Evolutionary conservation across 2,797 vertebrate genomes (phyloP), one percentile per base, ranked within the genome.

Genomic region (Ptychadena robeensis): DNA sequence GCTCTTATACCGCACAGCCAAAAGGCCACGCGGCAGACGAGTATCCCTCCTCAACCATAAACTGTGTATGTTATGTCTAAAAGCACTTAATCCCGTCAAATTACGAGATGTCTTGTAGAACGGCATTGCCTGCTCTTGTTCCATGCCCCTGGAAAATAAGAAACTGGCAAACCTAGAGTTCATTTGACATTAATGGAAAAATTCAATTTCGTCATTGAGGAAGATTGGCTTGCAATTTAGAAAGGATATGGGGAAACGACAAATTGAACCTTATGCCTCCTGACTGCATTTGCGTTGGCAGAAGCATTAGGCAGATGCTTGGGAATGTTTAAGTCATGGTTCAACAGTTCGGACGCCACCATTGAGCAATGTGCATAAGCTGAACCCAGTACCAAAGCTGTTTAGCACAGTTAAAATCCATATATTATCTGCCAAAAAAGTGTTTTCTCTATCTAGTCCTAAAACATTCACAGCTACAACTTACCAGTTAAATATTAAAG

Each of bases 191-290:
- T 32, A 25, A 15, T 64, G 34, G 57, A 75, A 75, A 61, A 65
- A 6, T 31, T 10, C 11, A 27, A 14, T 44, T 40, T 31, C 18
- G 28, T 44, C 35, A 32, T 44, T 65, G 18, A 8, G 18, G 8
- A 22, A 15, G 28, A 75, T 64, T 63, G 34, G 34, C 53, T n/a
- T 31, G 59, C 38, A 76, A 76, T 76, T 38, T 65, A 3, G 31
- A 12, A 57, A 57, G 34, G 34, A 76, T 37, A 14, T 75, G 59
- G 57, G 35, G 59, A n/a, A 61, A 76, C 9, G 73, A 25, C 27
- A 44, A 40, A 76, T 40, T 9, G 9, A 35, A 31, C 63, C 1
- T n/a, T 11, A 31, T 37, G 0, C 31, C 66, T 37, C 66, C 66
- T 68, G 14, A 25, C 37, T 73, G 18, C 28, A 31, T n/a, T 22